Evolutionary conservation across 2,797 vertebrate genomes (phyloP).

Genomic region (Scleropages formosus): DNA sequence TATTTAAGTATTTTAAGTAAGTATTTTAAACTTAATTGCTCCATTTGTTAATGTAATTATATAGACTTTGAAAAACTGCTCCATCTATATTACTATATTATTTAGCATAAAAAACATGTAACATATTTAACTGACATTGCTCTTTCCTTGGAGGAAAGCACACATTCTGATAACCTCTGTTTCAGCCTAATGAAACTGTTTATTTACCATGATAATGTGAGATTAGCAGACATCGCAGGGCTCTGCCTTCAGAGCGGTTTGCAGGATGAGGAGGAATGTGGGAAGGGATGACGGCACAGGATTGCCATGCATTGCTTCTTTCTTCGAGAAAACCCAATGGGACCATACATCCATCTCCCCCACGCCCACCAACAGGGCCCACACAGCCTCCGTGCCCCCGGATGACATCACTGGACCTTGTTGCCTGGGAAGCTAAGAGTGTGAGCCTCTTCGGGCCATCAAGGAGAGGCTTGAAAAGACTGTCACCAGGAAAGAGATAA

Average conservation of each 20-base stretch:
- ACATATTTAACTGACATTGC: no score
- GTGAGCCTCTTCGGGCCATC: slow-evolving; percentile 82
- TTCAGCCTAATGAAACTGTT: not conserved
- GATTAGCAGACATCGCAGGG: not conserved
- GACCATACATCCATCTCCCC: slow-evolving; percentile 24
- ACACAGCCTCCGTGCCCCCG: slow-evolving; percentile 36
- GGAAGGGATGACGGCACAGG: slow-evolving; percentile 2
- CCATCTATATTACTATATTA: no score
- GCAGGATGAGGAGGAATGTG: slow-evolving; percentile 12
- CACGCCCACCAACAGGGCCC: not conserved
- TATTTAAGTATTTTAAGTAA: no score
- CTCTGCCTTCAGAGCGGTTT: not conserved
- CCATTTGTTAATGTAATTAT: no score
- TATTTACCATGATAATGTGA: not conserved
- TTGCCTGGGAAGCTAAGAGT: slow-evolving; percentile 78
- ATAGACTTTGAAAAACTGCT: no score
- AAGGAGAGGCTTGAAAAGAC: slow-evolving; percentile 79
- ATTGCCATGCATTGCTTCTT: slow-evolving; percentile 17
- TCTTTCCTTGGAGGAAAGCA: no score
- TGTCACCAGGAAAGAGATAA: slow-evolving; percentile 81
- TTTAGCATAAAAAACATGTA: no score
- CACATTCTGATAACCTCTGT: not conserved
- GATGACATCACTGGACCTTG: slow-evolving; percentile 69
- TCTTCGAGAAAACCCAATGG: not conserved
- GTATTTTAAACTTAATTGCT: no score